phyloP scores from a whole-genome alignment of 2,888 invertebrate genomes.

The Drymonia ruficornis region DNA sequence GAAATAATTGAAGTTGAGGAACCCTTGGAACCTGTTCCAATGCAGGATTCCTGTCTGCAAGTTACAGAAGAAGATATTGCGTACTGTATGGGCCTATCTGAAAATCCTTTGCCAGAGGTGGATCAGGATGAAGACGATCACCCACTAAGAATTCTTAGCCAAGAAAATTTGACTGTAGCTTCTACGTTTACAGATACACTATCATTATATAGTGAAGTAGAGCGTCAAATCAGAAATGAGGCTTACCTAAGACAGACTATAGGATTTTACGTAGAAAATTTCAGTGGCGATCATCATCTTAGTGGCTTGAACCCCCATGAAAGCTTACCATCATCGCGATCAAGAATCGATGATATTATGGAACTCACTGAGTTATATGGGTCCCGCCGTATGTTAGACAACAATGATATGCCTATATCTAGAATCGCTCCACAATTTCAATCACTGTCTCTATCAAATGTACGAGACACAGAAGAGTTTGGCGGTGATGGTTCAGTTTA shows the following conservation, averaged over 20 bases:
- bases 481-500: constrained; percentile 92
- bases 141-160: constrained; percentile 94
- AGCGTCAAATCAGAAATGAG: constrained; percentile 86
- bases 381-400: constrained; percentile 90
- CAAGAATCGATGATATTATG: constrained; percentile 92
- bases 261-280: constrained; percentile 83
- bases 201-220: constrained; percentile 87
- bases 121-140: constrained; percentile 92
- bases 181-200: constrained; percentile 94
- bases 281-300: constrained; percentile 59
- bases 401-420: constrained; percentile 82
- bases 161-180: constrained; percentile 95
- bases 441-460: constrained; percentile 88
- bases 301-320: constrained; percentile 76
- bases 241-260: constrained; percentile 84
- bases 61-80: constrained; percentile 97
- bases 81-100: constrained; percentile 90
- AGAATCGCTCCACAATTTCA: constrained; percentile 87
- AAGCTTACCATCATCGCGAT: constrained; percentile 73
- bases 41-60: constrained; percentile 94
- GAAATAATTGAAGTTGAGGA: constrained; percentile 93
- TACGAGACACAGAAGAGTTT: constrained; percentile 87
- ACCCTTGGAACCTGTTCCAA: constrained; percentile 92
- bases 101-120: constrained; percentile 89
- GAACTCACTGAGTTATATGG: constrained; percentile 93